Base-by-base conservation (phyloP, 2,888 invertebrate genomes). In the Dyspetes luteomarginatus region DNA sequence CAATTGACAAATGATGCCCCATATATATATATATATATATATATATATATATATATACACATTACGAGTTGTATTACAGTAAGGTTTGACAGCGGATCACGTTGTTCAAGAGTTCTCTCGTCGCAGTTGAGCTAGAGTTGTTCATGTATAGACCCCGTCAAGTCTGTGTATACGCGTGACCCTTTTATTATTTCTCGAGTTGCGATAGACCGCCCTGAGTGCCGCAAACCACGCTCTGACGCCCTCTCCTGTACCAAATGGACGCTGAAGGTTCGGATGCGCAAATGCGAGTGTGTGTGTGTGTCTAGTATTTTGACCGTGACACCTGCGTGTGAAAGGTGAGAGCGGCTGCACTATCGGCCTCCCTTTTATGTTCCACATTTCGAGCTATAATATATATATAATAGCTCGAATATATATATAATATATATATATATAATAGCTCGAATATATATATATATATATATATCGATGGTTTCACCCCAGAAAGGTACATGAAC, bases 311-410 rank as follows among this genome's bases (percentile, higher is more conserved):
- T 26, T 78, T 62, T 28, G 45, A 26, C 1, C 22, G 41, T 36
- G 36, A 17, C 68, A 68, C 68, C 68, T 74, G 67, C 55, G 64
- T 69, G 56, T 58, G 69, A 79, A 74, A 64, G 64, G 26, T 50
- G 74, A 69, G 69, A 22, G 28, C 12, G 45, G 55, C 43, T 36
- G 52, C 15, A 55, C 55, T 5, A 45, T 56, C 48, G 12, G 4
- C 41, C 9, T 52, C 22, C 52, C 19, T 43, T 12, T 43, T 43
- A 4, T 19, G 19, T n/a, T 48, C 15, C 30, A 26, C 12, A 19
- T 17, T 7, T 28, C 26, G 48, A 48, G 15, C 3, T 17, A 17
- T 45, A n/a, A 45, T 56, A 68, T 52, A 48, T 19, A 24, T 48
- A 3, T 48, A n/a, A n/a, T n/a, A n/a, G n/a, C n/a, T n/a, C n/a